A percentile compares a stretch with the other conserved stretches of the same genome.
Evolutionary conservation across 2,797 vertebrate genomes (phyloP).

Genomic region (Notoglanidium macrostoma): DNA sequence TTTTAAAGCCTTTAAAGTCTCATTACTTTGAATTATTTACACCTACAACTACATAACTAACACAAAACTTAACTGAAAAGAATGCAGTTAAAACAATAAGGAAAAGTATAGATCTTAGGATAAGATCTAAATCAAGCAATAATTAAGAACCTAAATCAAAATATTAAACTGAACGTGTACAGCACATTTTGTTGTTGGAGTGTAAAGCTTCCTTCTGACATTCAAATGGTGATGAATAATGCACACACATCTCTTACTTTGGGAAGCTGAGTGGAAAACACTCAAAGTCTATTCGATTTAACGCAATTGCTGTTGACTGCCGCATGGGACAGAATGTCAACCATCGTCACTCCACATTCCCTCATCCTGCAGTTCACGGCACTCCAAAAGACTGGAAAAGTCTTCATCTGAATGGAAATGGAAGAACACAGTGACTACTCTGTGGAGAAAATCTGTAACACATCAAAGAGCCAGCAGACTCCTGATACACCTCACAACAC

Average conservation of each 20-base stretch:
- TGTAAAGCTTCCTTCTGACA: constrained; percentile 63
- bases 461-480: not conserved
- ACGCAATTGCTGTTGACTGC: constrained; percentile 61
- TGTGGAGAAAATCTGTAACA: not conserved
- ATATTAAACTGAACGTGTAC: not conserved
- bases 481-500: not conserved
- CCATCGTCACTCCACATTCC: constrained; percentile 55
- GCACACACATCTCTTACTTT: constrained; percentile 76
- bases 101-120: not conserved
- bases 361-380: constrained; percentile 56
- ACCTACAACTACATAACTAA: not conserved
- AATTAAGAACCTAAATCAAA: not conserved
- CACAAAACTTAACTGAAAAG: not conserved
- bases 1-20: not conserved
- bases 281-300: constrained; percentile 75
- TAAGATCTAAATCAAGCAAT: too few relatives aligned
- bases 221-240: constrained; percentile 84
- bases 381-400: not conserved
- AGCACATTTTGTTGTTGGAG: not conserved
- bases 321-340: constrained; percentile 69
- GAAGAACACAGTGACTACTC: not conserved
- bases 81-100: not conserved
- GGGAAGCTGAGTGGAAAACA: constrained; percentile 84
- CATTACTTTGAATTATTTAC: not conserved
- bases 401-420: constrained; percentile 32